Conservation (phyloP, 2,888 invertebrate species). For the Autographa gamma region DNA sequence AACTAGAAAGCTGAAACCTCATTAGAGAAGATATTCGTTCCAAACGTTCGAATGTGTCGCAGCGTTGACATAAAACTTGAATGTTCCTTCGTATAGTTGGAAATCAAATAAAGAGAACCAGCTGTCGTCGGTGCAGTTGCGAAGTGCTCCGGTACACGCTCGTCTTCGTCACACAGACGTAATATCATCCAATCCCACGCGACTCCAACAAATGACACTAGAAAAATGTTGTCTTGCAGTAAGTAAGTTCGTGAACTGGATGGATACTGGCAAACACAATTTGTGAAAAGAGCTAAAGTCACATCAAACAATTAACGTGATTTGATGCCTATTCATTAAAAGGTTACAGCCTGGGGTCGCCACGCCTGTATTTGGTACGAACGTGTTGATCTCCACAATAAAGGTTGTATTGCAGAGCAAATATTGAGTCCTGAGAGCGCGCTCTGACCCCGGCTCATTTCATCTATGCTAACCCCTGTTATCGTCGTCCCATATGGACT, state of each 20-base stretch:
- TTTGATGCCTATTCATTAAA: constrained; percentile 69
- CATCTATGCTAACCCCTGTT: constrained; percentile 77
- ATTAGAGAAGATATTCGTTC: constrained; percentile 66
- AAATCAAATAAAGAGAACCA: constrained; percentile 84
- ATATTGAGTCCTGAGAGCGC: constrained; percentile 80
- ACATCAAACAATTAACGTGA: constrained; percentile 62
- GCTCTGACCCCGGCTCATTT: constrained; percentile 82
- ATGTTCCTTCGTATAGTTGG: constrained; percentile 74
- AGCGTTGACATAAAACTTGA: constrained; percentile 74
- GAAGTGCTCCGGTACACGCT: constrained; percentile 72
- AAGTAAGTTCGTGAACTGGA: constrained; percentile 48
- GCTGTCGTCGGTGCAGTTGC: constrained; percentile 80
- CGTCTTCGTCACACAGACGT: constrained; percentile 76
- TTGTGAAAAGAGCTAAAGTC: constrained; percentile 54
- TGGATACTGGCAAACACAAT: constrained; percentile 52
- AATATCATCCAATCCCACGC: constrained; percentile 70
- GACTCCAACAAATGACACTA: constrained; percentile 65
- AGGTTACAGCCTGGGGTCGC: constrained; percentile 65
- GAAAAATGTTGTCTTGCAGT: constrained; percentile 59
- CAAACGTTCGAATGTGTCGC: constrained; percentile 64
- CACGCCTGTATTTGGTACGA: constrained; percentile 71
- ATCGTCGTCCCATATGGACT: constrained; percentile 75
- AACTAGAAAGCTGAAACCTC: constrained; percentile 65
- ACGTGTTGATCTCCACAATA: constrained; percentile 82
- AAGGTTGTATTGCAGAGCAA: constrained; percentile 84